phyloP scores from a whole-genome alignment of 1,140 invertebrate genomes.

The Orussus abietinus region DNA sequence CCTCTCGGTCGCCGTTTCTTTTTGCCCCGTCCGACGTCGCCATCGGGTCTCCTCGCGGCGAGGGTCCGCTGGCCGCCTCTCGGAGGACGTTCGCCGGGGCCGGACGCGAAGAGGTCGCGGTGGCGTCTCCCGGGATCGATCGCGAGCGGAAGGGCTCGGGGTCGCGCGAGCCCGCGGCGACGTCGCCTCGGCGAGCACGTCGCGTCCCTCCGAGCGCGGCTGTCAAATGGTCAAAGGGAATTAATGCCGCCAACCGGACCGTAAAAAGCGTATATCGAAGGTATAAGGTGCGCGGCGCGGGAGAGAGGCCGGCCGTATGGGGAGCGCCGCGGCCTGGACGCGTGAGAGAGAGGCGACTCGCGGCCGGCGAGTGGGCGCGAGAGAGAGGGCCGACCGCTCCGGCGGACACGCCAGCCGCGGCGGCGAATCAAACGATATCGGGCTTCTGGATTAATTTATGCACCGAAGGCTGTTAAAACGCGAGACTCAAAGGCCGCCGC shows the following conservation, averaged over 20 bases:
- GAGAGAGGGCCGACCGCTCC: too few species aligned
- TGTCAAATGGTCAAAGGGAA: slow-evolving; percentile 41
- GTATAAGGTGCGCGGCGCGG: slow-evolving; percentile 21
- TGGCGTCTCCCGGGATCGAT: too few species aligned
- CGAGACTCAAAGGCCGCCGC: slow-evolving; percentile 50
- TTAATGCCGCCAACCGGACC: slow-evolving; percentile 35
- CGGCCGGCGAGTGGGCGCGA: slow-evolving; percentile 9
- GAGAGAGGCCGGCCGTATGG: slow-evolving; percentile 12
- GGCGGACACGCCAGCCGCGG: slow-evolving; percentile 29
- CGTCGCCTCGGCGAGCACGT: too few species aligned
- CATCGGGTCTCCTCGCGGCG: too few species aligned
- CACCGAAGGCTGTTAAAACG: slow-evolving; percentile 51
- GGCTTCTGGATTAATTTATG: slow-evolving; percentile 53
- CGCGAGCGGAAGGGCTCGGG: too few species aligned
- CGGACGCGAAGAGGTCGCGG: too few species aligned
- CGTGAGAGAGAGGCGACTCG: slow-evolving; percentile 17
- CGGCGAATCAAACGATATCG: slow-evolving; percentile 53
- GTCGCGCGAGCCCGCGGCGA: too few species aligned
- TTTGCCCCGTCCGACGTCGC: too few species aligned
- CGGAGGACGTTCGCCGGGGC: too few species aligned
- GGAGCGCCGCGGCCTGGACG: slow-evolving; percentile 12
- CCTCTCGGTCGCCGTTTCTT: too few species aligned
- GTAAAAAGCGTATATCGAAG: slow-evolving; percentile 45
- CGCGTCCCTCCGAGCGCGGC: slow-evolving; percentile 17
- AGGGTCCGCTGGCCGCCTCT: too few species aligned